These are phyloP conservation scores for Phacellophora camtschatica DNA, from an alignment of 30 jellyfish, hydroid and myxozoan genomes.

Conservation along the genomic window DNA sequence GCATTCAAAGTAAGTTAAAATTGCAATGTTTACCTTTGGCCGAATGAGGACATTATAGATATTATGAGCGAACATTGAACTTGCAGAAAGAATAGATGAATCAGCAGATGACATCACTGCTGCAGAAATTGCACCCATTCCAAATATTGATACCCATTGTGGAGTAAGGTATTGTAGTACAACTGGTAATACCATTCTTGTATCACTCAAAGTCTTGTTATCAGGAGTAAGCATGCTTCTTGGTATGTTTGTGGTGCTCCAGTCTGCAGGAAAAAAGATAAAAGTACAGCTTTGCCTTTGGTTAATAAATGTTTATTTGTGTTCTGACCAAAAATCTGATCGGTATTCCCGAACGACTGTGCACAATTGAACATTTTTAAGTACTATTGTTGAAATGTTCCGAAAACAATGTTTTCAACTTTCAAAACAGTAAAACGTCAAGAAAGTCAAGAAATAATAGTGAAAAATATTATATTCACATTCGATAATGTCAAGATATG, in stretches of 20 bases:
- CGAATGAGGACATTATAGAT: conserved; percentile 66
- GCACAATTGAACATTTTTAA: too few relatives aligned
- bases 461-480: too few relatives aligned
- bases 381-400: too few relatives aligned
- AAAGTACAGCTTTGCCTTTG: too few relatives aligned
- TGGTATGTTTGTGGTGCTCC: conserved; percentile 27
- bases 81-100: conserved; percentile 86
- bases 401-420: too few relatives aligned
- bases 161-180: conserved; percentile 93
- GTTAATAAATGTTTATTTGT: too few relatives aligned
- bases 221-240: neutral
- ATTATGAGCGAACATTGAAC: conserved; percentile 88
- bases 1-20: neutral
- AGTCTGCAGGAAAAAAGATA: neutral
- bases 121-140: conserved; percentile 94
- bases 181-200: conserved; percentile 79
- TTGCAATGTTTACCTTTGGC: conserved; percentile 51
- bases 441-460: too few relatives aligned
- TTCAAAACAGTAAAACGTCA: too few relatives aligned
- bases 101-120: conserved; percentile 97
- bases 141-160: conserved; percentile 81
- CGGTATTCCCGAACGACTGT: too few relatives aligned
- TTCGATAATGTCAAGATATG: too few relatives aligned
- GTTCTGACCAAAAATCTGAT: too few relatives aligned
- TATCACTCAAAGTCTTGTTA: conserved; percentile 42